Evolutionary conservation across 2,113 vertebrate species (phyloP).

Genomic region (Cebidichthys violaceus): DNA sequence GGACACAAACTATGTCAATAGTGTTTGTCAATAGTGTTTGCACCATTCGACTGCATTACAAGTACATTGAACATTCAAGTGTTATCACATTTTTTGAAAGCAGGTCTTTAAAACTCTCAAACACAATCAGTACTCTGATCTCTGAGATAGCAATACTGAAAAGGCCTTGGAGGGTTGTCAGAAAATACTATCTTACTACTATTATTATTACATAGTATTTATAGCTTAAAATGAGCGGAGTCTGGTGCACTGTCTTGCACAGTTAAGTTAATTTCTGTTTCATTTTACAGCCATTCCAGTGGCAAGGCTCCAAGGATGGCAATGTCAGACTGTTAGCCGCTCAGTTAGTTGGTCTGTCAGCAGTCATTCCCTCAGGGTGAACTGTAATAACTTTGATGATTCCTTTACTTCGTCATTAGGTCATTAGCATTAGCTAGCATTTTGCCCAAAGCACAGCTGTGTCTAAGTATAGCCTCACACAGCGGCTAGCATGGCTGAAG

Average conservation of each 20-base stretch:
- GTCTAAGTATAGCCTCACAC: not conserved
- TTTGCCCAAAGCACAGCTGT: not conserved
- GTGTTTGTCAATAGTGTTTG: slow-evolving; percentile 18
- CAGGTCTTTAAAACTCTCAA: slow-evolving; percentile 18
- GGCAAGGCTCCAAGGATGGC: not conserved
- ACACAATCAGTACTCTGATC: slow-evolving; percentile 6
- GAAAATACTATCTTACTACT: slow-evolving; percentile 13
- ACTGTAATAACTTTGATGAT: too few relatives aligned
- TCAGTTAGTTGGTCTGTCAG: not conserved
- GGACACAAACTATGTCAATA: not conserved
- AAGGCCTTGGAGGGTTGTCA: slow-evolving; percentile 9
- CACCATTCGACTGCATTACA: not conserved
- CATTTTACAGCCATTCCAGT: not conserved
- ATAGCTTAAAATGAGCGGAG: not conserved
- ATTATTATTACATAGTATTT: not conserved
- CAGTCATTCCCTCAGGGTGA: not conserved
- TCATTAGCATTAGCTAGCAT: too few relatives aligned
- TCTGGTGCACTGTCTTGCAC: not conserved
- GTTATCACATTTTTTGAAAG: slow-evolving; percentile 16
- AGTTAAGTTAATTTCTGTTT: not conserved
- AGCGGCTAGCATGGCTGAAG: not conserved
- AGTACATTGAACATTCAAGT: not conserved
- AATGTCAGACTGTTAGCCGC: not conserved
- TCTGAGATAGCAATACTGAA: not conserved
- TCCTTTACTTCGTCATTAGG: too few relatives aligned